phyloP scores from a whole-genome alignment of 2,797 vertebrate genomes.

The Sardinella longiceps region DNA sequence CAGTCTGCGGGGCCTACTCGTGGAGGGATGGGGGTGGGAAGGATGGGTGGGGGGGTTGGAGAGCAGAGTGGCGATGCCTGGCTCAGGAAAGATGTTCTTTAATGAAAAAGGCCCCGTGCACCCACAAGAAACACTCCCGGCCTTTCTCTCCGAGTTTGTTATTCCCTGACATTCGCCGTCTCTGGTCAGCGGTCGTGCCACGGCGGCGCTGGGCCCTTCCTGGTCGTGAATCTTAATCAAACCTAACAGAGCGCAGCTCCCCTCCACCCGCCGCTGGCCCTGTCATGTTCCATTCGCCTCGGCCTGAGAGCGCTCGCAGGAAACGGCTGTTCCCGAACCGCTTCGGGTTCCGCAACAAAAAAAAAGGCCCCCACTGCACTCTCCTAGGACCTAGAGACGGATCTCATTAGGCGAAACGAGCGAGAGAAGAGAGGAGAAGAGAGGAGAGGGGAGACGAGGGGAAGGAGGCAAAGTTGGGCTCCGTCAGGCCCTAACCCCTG shows the following conservation, averaged over 20 bases:
- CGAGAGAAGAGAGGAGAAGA: conserved; percentile 10
- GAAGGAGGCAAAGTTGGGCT: neutral
- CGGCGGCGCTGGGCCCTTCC: conserved; percentile 62
- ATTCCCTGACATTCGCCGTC: conserved; percentile 42
- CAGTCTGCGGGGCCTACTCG: neutral
- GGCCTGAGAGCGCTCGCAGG: conserved; percentile 55
- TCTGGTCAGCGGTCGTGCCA: conserved; percentile 46
- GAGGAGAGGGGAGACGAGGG: neutral
- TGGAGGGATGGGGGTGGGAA: neutral
- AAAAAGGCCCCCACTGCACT: neutral
- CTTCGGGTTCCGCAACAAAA: conserved; percentile 36
- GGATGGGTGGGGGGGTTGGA: neutral
- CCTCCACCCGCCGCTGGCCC: conserved; percentile 44
- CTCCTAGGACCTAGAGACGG: conserved; percentile 45
- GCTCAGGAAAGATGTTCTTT: conserved; percentile 13
- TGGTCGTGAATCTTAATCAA: conserved; percentile 63
- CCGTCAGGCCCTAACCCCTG: neutral
- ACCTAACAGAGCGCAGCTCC: conserved; percentile 72
- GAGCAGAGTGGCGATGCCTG: neutral
- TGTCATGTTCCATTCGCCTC: conserved; percentile 66
- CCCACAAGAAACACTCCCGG: conserved; percentile 12
- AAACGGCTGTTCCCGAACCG: conserved; percentile 61
- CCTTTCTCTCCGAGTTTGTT: conserved; percentile 32
- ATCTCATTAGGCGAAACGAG: conserved; percentile 58
- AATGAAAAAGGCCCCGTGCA: conserved; percentile 33